phyloP scores from a whole-genome alignment of 2,797 vertebrate species.

The Graptemys geographica region DNA sequence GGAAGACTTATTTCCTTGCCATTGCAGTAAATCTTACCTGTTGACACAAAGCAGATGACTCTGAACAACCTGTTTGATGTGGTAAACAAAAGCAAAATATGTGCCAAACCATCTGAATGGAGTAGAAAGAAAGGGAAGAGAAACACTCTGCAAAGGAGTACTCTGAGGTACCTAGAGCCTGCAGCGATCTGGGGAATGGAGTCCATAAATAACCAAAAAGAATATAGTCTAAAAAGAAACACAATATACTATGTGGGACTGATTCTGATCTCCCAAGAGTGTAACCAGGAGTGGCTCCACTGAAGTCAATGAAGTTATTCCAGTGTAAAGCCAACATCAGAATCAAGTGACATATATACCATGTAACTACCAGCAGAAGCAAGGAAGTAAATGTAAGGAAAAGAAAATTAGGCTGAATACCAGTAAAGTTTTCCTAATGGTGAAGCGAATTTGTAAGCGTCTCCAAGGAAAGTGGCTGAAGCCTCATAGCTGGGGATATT shows the following conservation, averaged over 20 bases:
- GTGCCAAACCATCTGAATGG: constrained; percentile 49
- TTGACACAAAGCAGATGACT: constrained; percentile 70
- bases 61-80: constrained; percentile 73
- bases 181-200: constrained; percentile 37
- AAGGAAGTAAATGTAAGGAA: neutral
- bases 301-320: neutral
- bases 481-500: neutral
- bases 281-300: neutral
- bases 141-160: constrained; percentile 57
- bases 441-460: constrained; percentile 22
- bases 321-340: neutral
- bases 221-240: constrained; percentile 39
- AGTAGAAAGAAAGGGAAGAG: constrained; percentile 59
- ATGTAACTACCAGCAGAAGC: neutral
- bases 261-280: neutral
- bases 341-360: neutral
- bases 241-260: neutral
- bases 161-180: constrained; percentile 42
- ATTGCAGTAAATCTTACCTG: neutral
- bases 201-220: constrained; percentile 40
- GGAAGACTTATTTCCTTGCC: constrained; percentile 30
- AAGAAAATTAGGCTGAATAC: neutral
- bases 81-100: constrained; percentile 72
- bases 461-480: neutral
- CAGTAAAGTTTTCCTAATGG: neutral